Conservation (phyloP, 1,140 invertebrate species). For the Penaeus chinensis region DNA sequence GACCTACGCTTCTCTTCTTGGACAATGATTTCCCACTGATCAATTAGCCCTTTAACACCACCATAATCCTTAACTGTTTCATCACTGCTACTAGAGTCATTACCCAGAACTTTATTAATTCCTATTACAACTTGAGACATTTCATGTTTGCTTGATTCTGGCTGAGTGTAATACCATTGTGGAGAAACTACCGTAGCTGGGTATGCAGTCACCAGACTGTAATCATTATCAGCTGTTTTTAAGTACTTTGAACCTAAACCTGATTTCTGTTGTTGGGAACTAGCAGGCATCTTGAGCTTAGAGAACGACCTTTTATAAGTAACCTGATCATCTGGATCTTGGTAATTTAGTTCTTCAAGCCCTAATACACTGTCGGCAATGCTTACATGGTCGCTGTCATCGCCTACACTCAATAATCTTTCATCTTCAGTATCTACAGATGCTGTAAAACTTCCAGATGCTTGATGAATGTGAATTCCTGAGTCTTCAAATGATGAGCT, state of each 20-base stretch:
- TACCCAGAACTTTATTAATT: neutral
- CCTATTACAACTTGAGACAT: constrained; percentile 1
- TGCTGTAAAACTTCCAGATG: constrained; percentile 25
- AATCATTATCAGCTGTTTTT: too few relatives aligned
- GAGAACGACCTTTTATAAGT: constrained; percentile 2
- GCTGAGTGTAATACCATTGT: constrained; percentile 38
- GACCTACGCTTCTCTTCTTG: constrained; percentile 39
- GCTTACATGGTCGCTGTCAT: constrained; percentile 22
- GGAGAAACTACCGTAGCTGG: neutral
- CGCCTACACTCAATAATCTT: neutral
- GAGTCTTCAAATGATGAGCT: constrained; percentile 17
- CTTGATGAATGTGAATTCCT: constrained; percentile 22
- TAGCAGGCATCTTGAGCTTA: constrained; percentile 12
- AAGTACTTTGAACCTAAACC: too few relatives aligned
- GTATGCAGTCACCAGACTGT: constrained; percentile 7
- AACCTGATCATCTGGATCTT: too few relatives aligned
- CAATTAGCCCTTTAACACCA: constrained; percentile 49
- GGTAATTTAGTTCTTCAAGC: constrained; percentile 19
- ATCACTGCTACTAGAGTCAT: constrained; percentile 1
- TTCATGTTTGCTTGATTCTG: constrained; percentile 17
- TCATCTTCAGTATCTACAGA: constrained; percentile 15
- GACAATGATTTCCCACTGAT: constrained; percentile 55
- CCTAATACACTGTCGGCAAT: constrained; percentile 36
- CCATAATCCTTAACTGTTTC: constrained; percentile 28
- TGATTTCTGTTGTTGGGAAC: neutral